Conservation (phyloP, 2,113 vertebrate species). For the Abramis brama region DNA sequence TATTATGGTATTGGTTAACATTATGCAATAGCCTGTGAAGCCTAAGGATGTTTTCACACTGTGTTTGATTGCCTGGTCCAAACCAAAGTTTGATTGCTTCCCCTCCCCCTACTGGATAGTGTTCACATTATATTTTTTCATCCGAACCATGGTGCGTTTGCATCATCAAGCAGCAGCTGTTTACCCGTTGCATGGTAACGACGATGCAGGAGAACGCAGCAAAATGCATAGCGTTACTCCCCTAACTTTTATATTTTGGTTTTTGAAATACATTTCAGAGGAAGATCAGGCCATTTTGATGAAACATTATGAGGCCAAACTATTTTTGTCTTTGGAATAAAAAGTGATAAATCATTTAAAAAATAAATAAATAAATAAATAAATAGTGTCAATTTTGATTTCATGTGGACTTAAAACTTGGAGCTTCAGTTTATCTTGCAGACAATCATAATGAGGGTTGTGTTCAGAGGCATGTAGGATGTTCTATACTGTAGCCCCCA, state of each 20-base stretch:
- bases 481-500: conserved; percentile 44
- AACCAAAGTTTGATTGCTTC: too few species aligned
- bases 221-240: too few species aligned
- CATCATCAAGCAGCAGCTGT: too few species aligned
- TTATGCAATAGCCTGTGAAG: not conserved
- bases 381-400: not conserved
- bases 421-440: not conserved
- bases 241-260: too few species aligned
- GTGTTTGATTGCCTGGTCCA: too few species aligned
- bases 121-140: too few species aligned
- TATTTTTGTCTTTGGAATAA: not conserved
- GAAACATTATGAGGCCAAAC: not conserved
- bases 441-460: not conserved
- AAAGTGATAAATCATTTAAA: too few species aligned
- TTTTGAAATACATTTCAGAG: not conserved
- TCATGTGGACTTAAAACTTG: not conserved
- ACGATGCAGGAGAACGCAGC: too few species aligned
- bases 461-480: conserved; percentile 29
- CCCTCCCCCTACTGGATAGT: too few species aligned
- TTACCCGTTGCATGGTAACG: too few species aligned
- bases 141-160: too few species aligned
- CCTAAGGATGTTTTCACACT: too few species aligned
- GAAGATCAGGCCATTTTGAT: not conserved
- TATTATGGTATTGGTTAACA: not conserved
- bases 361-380: not conserved